These are phyloP conservation scores for Carassius carassius DNA, from an alignment of 2,113 vertebrate genomes.

Conservation along the genomic window DNA sequence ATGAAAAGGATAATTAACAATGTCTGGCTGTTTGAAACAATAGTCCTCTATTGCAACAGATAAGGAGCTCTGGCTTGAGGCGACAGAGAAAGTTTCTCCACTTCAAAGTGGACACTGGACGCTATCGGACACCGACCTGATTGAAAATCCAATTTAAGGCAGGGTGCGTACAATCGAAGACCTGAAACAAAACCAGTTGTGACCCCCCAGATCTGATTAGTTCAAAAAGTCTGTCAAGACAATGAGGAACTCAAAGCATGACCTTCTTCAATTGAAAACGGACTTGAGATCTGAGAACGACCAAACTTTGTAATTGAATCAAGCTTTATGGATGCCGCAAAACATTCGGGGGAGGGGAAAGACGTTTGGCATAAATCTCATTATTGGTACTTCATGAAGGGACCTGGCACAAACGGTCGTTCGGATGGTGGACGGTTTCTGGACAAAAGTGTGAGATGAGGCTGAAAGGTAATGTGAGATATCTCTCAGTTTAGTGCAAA, in stretches of 20 bases:
- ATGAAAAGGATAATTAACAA: conserved; percentile 75
- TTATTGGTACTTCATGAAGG: conserved; percentile 47
- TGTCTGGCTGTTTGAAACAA: conserved; percentile 71
- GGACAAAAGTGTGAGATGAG: conserved; percentile 33
- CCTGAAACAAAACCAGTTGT: conserved; percentile 76
- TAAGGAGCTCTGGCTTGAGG: conserved; percentile 61
- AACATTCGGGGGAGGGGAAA: neutral
- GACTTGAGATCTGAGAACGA: conserved; percentile 68
- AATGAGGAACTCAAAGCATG: conserved; percentile 78
- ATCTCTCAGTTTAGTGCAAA: conserved; percentile 39
- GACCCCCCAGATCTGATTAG: conserved; percentile 79
- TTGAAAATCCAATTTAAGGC: conserved; percentile 61
- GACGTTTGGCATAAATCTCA: conserved; percentile 20
- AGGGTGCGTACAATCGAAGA: conserved; percentile 52
- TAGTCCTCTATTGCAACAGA: conserved; percentile 55
- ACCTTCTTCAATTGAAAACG: conserved; percentile 80
- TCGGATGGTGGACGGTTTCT: conserved; percentile 12
- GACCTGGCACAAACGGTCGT: conserved; percentile 32
- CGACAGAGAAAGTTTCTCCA: conserved; percentile 63
- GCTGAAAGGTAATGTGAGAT: conserved; percentile 26
- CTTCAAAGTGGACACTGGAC: conserved; percentile 71
- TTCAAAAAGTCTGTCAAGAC: conserved; percentile 70
- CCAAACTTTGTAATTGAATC: conserved; percentile 72
- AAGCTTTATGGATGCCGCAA: conserved; percentile 60
- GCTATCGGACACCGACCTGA: conserved; percentile 71